Percentiles rank a stretch among this genome's conserved stretches.
Evolutionary conservation across 2,113 vertebrate genomes (phyloP).

Genomic region (Entosphenus tridentatus): DNA sequence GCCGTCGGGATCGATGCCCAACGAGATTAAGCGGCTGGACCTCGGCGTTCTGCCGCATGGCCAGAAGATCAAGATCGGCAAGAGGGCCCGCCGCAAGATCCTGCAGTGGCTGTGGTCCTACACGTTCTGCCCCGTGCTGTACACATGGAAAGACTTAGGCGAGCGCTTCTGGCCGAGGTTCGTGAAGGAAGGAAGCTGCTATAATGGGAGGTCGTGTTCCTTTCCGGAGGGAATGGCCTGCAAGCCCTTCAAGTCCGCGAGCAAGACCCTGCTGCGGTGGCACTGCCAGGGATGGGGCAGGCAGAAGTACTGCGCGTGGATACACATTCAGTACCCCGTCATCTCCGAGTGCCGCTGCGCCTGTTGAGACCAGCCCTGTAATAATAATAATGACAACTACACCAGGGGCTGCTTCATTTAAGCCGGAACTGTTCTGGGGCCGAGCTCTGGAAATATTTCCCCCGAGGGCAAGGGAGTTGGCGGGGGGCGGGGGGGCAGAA

Average conservation of each 20-base stretch:
- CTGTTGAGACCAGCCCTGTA: neutral
- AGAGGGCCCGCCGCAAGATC: slow-evolving; percentile 4
- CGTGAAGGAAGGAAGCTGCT: slow-evolving; percentile 3
- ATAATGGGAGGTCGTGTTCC: neutral
- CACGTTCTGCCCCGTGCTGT: neutral
- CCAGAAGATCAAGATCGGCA: slow-evolving; percentile 3
- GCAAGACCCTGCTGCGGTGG: slow-evolving; percentile 1
- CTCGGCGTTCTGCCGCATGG: neutral
- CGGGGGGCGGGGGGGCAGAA: too few relatives aligned
- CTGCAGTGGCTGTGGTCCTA: slow-evolving; percentile 3
- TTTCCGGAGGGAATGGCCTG: slow-evolving; percentile 4
- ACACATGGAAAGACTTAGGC: slow-evolving; percentile 4
- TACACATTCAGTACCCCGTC: slow-evolving; percentile 2
- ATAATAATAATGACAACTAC: too few relatives aligned
- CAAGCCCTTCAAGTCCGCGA: slow-evolving; percentile 4
- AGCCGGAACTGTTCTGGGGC: too few relatives aligned
- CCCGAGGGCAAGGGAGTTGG: too few relatives aligned
- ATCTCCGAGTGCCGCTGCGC: slow-evolving; percentile 5
- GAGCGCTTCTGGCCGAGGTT: slow-evolving; percentile 1
- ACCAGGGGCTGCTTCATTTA: too few relatives aligned
- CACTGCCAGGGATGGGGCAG: slow-evolving; percentile 5
- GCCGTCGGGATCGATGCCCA: neutral
- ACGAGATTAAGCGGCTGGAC: slow-evolving; percentile 4
- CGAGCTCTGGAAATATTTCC: too few relatives aligned
- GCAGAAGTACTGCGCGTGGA: slow-evolving; percentile 5